Conservation (phyloP, 2,888 invertebrate species). For the Mesochorus sp. region DNA sequence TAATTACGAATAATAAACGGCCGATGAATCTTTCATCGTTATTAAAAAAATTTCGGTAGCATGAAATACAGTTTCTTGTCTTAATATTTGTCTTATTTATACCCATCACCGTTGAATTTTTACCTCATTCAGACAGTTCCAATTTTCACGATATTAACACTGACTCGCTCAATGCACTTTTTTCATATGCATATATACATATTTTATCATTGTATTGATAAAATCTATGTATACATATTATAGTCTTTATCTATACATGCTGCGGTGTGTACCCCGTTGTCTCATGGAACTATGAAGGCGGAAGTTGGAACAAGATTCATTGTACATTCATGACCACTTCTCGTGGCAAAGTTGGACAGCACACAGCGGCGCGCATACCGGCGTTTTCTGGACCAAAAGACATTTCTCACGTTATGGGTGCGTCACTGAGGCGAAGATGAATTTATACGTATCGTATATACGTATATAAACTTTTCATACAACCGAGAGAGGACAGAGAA, state of each 20-base stretch:
- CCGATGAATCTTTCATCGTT: no score
- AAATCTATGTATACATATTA: not conserved
- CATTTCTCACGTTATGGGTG: slow-evolving; percentile 2
- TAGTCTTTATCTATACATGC: not conserved
- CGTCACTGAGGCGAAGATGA: slow-evolving; percentile 29
- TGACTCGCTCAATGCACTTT: slow-evolving; percentile 2
- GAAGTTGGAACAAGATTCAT: slow-evolving; percentile 57
- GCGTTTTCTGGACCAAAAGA: slow-evolving; percentile 1
- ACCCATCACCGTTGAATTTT: no score
- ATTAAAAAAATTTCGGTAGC: no score
- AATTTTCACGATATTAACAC: slow-evolving; percentile 42
- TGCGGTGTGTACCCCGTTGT: slow-evolving; percentile 20
- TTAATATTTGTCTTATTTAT: no score
- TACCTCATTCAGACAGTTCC: not conserved
- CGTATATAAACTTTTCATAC: not conserved
- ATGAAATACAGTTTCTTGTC: no score
- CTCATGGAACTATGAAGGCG: slow-evolving; percentile 6
- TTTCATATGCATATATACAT: not conserved
- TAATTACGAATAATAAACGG: no score
- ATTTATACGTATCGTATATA: not conserved
- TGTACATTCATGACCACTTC: slow-evolving; percentile 58
- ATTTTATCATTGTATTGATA: no score
- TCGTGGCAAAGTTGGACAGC: slow-evolving; percentile 23
- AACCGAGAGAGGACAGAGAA: not conserved
- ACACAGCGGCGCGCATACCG: not conserved